phyloP scores from a whole-genome alignment of 2,113 vertebrate species.

The Bagarius yarrelli region DNA sequence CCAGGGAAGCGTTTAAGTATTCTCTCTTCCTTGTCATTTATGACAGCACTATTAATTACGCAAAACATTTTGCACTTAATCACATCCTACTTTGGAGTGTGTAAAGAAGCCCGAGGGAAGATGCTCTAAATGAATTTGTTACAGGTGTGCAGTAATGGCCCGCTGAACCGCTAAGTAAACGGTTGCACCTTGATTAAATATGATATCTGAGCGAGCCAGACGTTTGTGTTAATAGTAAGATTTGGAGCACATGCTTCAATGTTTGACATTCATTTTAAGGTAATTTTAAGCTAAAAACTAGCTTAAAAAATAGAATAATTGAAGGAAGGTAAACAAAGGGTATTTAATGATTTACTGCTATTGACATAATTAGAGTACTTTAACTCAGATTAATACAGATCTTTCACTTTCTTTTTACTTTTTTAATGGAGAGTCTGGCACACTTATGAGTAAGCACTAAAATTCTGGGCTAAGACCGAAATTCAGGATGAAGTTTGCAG shows the following conservation, averaged over 20 bases:
- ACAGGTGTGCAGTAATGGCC: slow-evolving; percentile 3
- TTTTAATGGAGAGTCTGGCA: too few species aligned
- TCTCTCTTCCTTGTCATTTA: slow-evolving; percentile 17
- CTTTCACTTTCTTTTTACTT: too few species aligned
- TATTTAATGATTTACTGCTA: not conserved
- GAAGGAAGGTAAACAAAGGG: not conserved
- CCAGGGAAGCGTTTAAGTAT: slow-evolving; percentile 26
- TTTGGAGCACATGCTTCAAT: not conserved
- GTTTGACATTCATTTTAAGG: slow-evolving; percentile 16
- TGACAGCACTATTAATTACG: slow-evolving; percentile 22
- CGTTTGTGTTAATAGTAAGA: not conserved
- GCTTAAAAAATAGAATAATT: not conserved
- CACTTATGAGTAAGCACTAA: too few species aligned
- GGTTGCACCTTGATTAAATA: slow-evolving; percentile 17
- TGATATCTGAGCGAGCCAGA: not conserved
- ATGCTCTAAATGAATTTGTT: slow-evolving; percentile 19
- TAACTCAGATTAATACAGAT: too few species aligned
- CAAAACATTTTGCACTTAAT: slow-evolving; percentile 7
- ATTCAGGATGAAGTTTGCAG: too few species aligned
- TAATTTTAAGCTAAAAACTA: not conserved
- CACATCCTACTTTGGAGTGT: not conserved
- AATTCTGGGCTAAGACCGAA: too few species aligned
- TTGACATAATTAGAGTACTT: not conserved
- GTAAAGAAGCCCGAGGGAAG: slow-evolving; percentile 23
- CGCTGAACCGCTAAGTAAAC: slow-evolving; percentile 19